Evolutionary conservation across 2,888 invertebrate genomes (phyloP).

Genomic region (Coelogynopora nodosa): DNA sequence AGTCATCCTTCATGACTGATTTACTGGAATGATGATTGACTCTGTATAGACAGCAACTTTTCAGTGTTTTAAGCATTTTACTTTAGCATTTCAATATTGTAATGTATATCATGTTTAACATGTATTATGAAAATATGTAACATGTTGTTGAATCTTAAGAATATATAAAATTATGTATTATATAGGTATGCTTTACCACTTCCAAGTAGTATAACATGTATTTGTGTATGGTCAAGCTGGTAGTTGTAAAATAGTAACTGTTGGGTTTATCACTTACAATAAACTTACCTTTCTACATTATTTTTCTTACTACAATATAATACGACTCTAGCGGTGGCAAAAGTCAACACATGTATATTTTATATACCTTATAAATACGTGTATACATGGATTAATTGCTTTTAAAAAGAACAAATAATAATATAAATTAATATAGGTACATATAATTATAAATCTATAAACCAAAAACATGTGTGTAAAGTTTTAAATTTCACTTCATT

Average conservation of each 20-base stretch:
- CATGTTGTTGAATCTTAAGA: too few species aligned
- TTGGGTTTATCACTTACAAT: too few species aligned
- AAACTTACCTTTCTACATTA: too few species aligned
- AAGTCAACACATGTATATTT: too few species aligned
- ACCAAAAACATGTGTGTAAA: neutral
- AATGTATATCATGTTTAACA: neutral
- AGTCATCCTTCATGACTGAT: neutral
- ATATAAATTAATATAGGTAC: neutral
- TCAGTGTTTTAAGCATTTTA: neutral
- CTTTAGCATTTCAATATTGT: neutral
- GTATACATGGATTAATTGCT: neutral
- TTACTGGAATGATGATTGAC: neutral
- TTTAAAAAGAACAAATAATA: neutral
- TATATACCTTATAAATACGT: neutral
- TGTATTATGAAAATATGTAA: neutral
- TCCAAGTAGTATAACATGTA: too few species aligned
- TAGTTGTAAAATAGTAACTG: too few species aligned
- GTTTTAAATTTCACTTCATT: neutral
- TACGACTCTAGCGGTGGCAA: too few species aligned
- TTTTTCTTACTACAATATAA: too few species aligned
- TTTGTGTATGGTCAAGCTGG: too few species aligned
- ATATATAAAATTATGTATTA: too few species aligned
- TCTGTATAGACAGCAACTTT: neutral
- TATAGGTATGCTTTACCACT: too few species aligned
- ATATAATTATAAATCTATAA: neutral